Base-by-base conservation (phyloP, 2,888 invertebrate genomes). In the Hirtodrosophila histrioides region DNA sequence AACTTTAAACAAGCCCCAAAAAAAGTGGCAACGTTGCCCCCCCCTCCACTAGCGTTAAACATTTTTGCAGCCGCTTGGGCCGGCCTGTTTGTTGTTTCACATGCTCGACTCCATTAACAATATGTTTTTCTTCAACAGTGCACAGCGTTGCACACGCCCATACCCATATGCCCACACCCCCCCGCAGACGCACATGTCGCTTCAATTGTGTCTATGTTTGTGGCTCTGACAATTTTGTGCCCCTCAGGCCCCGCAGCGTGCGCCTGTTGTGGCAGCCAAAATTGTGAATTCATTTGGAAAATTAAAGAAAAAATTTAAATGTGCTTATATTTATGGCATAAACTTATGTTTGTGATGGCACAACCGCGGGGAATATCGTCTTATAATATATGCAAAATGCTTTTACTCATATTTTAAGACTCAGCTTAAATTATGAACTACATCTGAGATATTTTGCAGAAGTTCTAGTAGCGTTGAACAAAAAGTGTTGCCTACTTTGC, bases 81-180 rank as follows among this genome's bases (percentile, higher is more conserved):
- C 49, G 50, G 65, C 69, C 54, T 69, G 69, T 69, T 84, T 84
- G 82, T 84, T 84, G 81, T 84, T 84, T 84, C 81, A 84, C 86
- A 84, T 84, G 83, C 77, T 77, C 75, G 72, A 75, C 86, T 86
- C 85, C 79, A 84, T 84, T 86, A 84, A 86, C 72, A 86, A 84
- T 84, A 79, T 84, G 84, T 81, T 84, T 73, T 86, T 61, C 78
- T 69, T 75, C 50, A 64, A 60, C 79, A 72, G 45, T 53, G 64
- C 78, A 55, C 67, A 54, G 27, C 60, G 27, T 39, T 57, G 75
- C 75, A 74, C 57, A 41, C 39, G 31, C 33, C 40, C 24, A 27
- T 10, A 12, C 37, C 24, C 7, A 12, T 27, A 4, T 27, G 31
- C 7, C 24, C 27, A 7, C 10, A 6, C 33, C 9, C 17, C 12